Evolutionary conservation across 2,113 vertebrate genomes (phyloP).

Genomic region (Polyodon spathula): DNA sequence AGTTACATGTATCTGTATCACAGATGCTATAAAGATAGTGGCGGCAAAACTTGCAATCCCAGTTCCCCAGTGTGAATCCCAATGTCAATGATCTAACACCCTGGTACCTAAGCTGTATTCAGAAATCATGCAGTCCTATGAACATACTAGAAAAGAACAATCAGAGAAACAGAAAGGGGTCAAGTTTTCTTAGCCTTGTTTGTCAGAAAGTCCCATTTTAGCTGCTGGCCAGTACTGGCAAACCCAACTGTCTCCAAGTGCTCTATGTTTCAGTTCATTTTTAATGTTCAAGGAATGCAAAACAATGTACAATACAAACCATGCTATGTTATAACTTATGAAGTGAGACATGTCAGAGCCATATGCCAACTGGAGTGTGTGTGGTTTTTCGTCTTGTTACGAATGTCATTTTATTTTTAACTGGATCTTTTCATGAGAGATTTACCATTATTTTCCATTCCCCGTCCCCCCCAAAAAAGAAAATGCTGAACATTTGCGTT

Average conservation of each 20-base stretch:
- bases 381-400: conserved; percentile 45
- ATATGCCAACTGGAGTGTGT: conserved; percentile 35
- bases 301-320: neutral
- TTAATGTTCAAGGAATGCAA: neutral
- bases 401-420: conserved; percentile 31
- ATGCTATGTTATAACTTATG: conserved; percentile 15
- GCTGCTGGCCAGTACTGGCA: no score
- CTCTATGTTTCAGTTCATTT: neutral
- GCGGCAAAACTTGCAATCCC: no score
- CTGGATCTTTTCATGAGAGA: conserved; percentile 34
- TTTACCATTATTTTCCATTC: conserved; percentile 52
- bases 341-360: conserved; percentile 31
- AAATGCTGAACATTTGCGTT: conserved; percentile 37
- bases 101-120: no score
- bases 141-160: no score
- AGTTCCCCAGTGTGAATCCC: no score
- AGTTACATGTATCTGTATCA: no score
- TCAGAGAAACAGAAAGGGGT: no score
- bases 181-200: no score
- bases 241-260: neutral
- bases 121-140: no score
- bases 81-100: no score
- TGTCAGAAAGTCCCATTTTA: no score
- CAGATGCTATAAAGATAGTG: no score
- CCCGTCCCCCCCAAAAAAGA: conserved; percentile 33